Percentiles rank a stretch among this genome's conserved stretches.
phyloP scores from a whole-genome alignment of 2,113 vertebrate genomes.

The Carollia perspicillata region DNA sequence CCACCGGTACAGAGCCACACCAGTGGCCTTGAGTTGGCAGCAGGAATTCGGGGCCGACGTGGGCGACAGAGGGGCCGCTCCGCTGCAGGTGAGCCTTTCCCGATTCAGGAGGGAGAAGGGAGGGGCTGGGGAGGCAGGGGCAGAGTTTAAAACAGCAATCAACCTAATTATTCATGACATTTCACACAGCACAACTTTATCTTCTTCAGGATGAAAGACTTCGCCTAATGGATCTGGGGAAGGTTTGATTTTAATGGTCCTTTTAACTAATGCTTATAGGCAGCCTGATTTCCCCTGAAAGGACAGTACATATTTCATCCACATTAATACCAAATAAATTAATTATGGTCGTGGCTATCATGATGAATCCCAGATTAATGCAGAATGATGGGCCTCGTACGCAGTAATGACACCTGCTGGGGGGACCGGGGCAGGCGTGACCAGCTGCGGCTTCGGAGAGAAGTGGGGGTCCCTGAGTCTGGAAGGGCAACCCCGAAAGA shows the following conservation, averaged over 20 bases:
- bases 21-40: accelerated
- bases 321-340: constrained; percentile 87
- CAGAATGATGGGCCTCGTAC: constrained; percentile 79
- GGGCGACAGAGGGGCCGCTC: neutral
- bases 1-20: neutral
- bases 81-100: neutral
- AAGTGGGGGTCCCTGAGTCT: neutral
- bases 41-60: accelerated
- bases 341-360: constrained; percentile 79
- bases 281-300: constrained; percentile 82
- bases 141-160: constrained; percentile 83
- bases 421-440: neutral
- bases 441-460: neutral
- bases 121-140: constrained; percentile 60
- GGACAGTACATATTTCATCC: constrained; percentile 86
- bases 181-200: constrained; percentile 82
- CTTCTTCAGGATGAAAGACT: constrained; percentile 80
- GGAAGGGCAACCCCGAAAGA: neutral
- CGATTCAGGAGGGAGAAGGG: neutral
- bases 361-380: constrained; percentile 84
- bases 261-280: constrained; percentile 86
- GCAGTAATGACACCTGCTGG: constrained; percentile 58
- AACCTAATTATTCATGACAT: constrained; percentile 83
- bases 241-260: constrained; percentile 86
- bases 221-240: constrained; percentile 82